Conservation (phyloP, 2,888 invertebrate genomes). For the Leptopilina syphax region DNA sequence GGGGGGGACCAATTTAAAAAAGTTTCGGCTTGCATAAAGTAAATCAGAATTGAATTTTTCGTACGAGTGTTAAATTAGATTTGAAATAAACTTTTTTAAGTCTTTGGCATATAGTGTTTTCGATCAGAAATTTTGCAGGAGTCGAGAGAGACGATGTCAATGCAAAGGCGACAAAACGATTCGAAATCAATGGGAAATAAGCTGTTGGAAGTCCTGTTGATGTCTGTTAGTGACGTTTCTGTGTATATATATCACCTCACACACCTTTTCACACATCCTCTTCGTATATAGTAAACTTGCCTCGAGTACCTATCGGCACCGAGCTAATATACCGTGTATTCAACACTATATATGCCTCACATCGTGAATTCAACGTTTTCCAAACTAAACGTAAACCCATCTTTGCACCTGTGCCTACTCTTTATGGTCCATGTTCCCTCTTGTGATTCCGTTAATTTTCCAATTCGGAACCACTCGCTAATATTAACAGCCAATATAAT, state of each 20-base stretch:
- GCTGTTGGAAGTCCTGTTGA: constrained; percentile 67
- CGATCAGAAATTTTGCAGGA: too few species aligned
- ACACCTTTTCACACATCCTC: constrained; percentile 55
- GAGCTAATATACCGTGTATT: constrained; percentile 62
- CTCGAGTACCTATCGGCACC: constrained; percentile 70
- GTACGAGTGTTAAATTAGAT: too few species aligned
- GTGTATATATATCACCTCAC: constrained; percentile 67
- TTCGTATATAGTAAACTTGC: constrained; percentile 63
- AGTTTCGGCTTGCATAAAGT: too few species aligned
- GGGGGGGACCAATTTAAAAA: too few species aligned
- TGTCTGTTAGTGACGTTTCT: constrained; percentile 75
- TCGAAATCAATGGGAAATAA: constrained; percentile 44
- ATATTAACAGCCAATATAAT: constrained; percentile 3
- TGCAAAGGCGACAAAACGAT: constrained; percentile 70
- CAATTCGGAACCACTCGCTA: neutral
- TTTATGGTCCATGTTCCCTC: constrained; percentile 11
- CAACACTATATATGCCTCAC: constrained; percentile 29
- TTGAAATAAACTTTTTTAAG: too few species aligned
- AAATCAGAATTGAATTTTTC: too few species aligned
- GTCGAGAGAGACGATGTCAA: constrained; percentile 59
- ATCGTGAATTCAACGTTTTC: constrained; percentile 44
- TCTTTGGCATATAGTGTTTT: too few species aligned
- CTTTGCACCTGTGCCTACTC: constrained; percentile 52
- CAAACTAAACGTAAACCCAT: constrained; percentile 54
- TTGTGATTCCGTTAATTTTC: constrained; percentile 24